Base-by-base conservation (phyloP, 2,888 invertebrate species). In the Pollenia angustigena region DNA sequence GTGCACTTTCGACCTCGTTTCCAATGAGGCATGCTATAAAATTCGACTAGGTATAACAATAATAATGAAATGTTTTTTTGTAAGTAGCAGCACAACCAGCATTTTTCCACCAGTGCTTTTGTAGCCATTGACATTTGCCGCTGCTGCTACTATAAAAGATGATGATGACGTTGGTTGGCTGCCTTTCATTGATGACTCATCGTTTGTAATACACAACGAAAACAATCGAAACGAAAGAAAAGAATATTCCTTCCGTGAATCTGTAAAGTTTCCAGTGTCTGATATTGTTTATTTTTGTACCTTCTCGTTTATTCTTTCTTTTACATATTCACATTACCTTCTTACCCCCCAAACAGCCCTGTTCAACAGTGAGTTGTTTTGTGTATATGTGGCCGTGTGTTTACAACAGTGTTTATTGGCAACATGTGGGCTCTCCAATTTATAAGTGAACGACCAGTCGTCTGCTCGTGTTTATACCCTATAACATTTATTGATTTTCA, bases 1-100 rank as follows among this genome's bases (percentile, higher is more conserved):
- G 90, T 88, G 89, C 87, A 87, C 87, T 89, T 88, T 88, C 89
- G 90, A 88, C 88, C 89, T 89, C 88, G 88, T 89, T 89, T 87
- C 81, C 84, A 83, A 71, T 82, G 85, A 85, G 85, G 82, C 82
- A 86, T 88, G 87, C 62, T 68, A 72, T 56, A 23, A 71, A 23
- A 54, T 32, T 32, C 42, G 32, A 46, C 8, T 74, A 40, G 12
- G 16, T 75, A 60, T 76, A 69, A 44, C 62, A 44, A 72, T 56
- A 64, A 81, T 56, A 72, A 82, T 64, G 18, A 64, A 85, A 50
- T 16, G 52, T 74, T 64, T 52, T 84, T 46, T 52, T 79, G 16
- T 80, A 60, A 69, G 58, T 14, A 58, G 66, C 32, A 74, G 84
- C n/a, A 82, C 52, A 40, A 56, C 56, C 32, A 66, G 12, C 44